A percentile compares a stretch with the other conserved stretches of the same genome.
Evolutionary conservation across 2,888 invertebrate genomes (phyloP).

Genomic region (Microplitis manilae): DNA sequence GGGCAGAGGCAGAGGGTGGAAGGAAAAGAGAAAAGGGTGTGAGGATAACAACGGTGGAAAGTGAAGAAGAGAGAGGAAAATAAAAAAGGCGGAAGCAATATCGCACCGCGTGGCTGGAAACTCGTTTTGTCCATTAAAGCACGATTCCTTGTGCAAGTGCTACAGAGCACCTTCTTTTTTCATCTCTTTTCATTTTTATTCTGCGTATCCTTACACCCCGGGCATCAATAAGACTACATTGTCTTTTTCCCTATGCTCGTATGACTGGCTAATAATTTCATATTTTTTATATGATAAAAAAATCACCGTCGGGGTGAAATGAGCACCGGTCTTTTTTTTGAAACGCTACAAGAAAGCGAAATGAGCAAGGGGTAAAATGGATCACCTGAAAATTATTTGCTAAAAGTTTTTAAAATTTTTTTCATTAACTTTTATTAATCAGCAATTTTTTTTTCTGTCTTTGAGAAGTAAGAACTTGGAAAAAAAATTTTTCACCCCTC

Average conservation of each 20-base stretch:
- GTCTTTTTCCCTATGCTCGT: not conserved
- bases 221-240: not conserved
- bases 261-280: not conserved
- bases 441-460: too few species aligned
- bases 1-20: conserved; percentile 33
- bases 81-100: conserved; percentile 63
- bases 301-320: too few species aligned
- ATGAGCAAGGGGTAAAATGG: too few species aligned
- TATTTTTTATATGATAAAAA: too few species aligned
- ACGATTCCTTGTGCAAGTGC: conserved; percentile 46
- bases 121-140: conserved; percentile 68
- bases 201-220: not conserved
- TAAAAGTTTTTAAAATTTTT: too few species aligned
- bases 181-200: conserved; percentile 23
- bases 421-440: too few species aligned
- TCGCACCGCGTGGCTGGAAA: conserved; percentile 62
- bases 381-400: too few species aligned
- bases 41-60: conserved; percentile 17
- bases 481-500: too few species aligned
- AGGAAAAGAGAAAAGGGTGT: conserved; percentile 38
- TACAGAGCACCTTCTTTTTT: conserved; percentile 31
- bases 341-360: too few species aligned
- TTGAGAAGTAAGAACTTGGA: too few species aligned
- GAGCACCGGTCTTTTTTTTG: too few species aligned
- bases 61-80: conserved; percentile 29